Evolutionary conservation across 2,113 vertebrate genomes (phyloP).

Genomic region (Nothocercus nigrocapillus): DNA sequence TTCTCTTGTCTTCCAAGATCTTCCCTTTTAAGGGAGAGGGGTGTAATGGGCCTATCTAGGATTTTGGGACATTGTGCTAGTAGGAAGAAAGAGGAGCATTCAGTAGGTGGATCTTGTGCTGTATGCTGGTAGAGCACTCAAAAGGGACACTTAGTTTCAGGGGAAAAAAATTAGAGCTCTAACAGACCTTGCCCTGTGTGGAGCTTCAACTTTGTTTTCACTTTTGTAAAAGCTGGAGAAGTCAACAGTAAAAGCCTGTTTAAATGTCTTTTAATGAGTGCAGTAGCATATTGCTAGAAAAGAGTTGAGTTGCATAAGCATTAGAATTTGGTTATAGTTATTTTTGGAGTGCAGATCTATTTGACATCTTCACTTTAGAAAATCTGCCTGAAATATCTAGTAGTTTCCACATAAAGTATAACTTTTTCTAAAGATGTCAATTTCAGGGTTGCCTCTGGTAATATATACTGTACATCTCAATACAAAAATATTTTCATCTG

Average conservation of each 20-base stretch:
- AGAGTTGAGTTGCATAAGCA: not conserved
- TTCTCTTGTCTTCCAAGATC: not conserved
- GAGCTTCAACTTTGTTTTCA: not conserved
- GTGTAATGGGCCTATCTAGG: fast-evolving
- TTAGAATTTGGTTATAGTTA: not conserved
- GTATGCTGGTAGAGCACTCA: not conserved
- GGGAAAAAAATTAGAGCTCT: not conserved
- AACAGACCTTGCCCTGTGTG: not conserved
- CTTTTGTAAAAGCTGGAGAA: not conserved
- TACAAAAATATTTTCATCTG: not conserved
- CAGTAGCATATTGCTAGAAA: not conserved
- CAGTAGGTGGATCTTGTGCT: not conserved
- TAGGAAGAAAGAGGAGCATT: not conserved
- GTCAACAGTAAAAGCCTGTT: not conserved
- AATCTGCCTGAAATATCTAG: not conserved
- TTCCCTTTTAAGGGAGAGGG: not conserved
- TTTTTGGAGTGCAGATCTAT: not conserved
- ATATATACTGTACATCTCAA: not conserved
- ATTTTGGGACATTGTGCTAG: not conserved
- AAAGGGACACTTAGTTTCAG: not conserved
- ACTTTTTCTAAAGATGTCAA: not conserved
- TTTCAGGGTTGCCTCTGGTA: not conserved
- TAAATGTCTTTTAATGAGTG: not conserved
- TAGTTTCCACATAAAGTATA: not conserved
- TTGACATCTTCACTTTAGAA: not conserved